These are phyloP conservation scores for Pseudoips prasinana DNA, from an alignment of 2,888 invertebrate genomes.

Conservation along the genomic window DNA sequence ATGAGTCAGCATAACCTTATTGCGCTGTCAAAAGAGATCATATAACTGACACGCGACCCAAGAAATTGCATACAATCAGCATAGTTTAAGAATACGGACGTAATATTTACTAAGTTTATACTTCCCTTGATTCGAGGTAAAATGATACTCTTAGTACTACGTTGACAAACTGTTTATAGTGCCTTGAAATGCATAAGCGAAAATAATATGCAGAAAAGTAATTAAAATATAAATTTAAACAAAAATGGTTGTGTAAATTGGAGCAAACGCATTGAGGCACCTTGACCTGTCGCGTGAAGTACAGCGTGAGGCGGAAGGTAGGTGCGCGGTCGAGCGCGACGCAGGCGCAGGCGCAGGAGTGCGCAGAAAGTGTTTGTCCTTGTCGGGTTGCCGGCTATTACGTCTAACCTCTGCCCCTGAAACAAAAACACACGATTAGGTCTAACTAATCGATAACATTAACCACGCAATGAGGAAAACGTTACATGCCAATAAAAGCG, in stretches of 20 bases:
- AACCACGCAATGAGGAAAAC: constrained; percentile 22
- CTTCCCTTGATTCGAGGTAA: too few relatives aligned
- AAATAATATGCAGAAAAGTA: constrained; percentile 16
- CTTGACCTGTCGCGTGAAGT: constrained; percentile 57
- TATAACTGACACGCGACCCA: too few relatives aligned
- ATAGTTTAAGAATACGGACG: too few relatives aligned
- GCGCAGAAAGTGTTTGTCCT: constrained; percentile 79
- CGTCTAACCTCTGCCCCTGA: constrained; percentile 61
- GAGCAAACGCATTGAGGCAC: constrained; percentile 43
- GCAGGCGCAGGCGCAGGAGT: constrained; percentile 67
- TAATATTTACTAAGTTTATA: too few relatives aligned
- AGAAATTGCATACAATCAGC: too few relatives aligned
- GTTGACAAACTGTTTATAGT: too few relatives aligned
- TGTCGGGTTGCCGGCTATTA: constrained; percentile 55
- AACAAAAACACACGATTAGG: constrained; percentile 32
- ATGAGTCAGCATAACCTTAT: too few relatives aligned
- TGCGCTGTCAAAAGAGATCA: too few relatives aligned
- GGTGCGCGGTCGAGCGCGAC: constrained; percentile 61
- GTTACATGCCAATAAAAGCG: constrained; percentile 13
- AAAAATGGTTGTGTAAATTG: constrained; percentile 39
- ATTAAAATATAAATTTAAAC: constrained; percentile 32
- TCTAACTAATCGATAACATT: constrained; percentile 16
- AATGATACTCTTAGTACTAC: too few relatives aligned
- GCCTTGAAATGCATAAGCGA: too few relatives aligned
- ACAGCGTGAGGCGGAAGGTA: constrained; percentile 69